Base-by-base conservation (phyloP, 92 coral and sea anemone species). In the Muricea muricata region DNA sequence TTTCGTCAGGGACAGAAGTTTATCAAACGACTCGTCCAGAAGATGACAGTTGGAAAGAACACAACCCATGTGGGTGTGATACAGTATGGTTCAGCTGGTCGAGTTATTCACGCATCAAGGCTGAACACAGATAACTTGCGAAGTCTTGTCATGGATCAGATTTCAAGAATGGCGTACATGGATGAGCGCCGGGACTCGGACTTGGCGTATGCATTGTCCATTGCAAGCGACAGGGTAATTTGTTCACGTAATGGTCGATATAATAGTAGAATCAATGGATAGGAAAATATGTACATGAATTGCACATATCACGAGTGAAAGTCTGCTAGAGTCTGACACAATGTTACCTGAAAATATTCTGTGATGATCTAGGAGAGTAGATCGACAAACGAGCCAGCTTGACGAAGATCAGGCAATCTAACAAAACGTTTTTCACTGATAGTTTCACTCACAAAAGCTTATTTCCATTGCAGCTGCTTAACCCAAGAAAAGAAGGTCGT, bases 141-240 rank as follows among this genome's bases (percentile, higher is more conserved):
- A 11, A 33, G 52, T 35, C 30, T n/a, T 15, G 52, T 78, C 54
- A 78, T 18, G 9, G 20, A 34, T 9, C 20, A 17, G 29, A 20
- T 78, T 13, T 32, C 83, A 0, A 32, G 10, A 35, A 78, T 78
- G 70, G 65, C 23, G 39, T 57, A 52, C 24, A 78, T 52, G 71
- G 45, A 37, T 21, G 52, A 23, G 14, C 28, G 35, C 13, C 29
- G 52, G 7, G 41, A 56, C 23, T 78, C 83, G 8, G 72, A 78
- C 46, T 78, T 78, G 71, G 83, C 71, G 33, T 55, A 58, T 33
- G 71, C 83, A n/a, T 63, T 78, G 46, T 23, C 47, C 31, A 20
- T n/a, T 32, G 83, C 83, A 7, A 78, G 83, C 10, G 54, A 78
- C 9, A 78, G 17, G 83, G 83, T 78, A 78, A 23, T n/a, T n/a